Evolutionary conservation across 2,113 vertebrate genomes (phyloP).

Genomic region (Pavo muticus): DNA sequence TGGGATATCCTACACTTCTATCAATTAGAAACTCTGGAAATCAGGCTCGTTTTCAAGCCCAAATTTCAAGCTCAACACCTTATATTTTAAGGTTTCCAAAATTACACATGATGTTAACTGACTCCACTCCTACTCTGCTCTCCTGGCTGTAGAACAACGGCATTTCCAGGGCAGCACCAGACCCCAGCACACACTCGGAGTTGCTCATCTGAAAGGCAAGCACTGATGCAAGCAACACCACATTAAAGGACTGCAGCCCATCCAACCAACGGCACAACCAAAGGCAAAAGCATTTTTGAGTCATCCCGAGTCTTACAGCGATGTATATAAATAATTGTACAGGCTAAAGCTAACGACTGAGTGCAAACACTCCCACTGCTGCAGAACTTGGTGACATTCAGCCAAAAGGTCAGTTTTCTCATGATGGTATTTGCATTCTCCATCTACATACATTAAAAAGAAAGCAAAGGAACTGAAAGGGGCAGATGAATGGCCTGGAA

Average conservation of each 20-base stretch:
- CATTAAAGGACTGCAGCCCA: not conserved
- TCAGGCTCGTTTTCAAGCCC: not conserved
- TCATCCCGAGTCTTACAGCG: not conserved
- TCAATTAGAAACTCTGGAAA: not conserved
- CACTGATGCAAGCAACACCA: not conserved
- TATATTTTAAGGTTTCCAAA: not conserved
- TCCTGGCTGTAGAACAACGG: rapidly evolving
- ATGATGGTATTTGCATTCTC: constrained; percentile 63
- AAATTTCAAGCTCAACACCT: not conserved
- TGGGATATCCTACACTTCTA: not conserved
- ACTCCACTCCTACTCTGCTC: not conserved
- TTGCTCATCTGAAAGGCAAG: not conserved
- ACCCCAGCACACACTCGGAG: rapidly evolving
- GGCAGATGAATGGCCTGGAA: not conserved
- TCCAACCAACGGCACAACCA: not conserved
- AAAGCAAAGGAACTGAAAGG: constrained; percentile 8
- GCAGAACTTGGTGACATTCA: constrained; percentile 66
- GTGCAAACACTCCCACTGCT: constrained; percentile 61
- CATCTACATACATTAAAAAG: constrained; percentile 15
- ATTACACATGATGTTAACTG: not conserved
- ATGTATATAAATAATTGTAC: constrained; percentile 32
- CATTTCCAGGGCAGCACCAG: not conserved
- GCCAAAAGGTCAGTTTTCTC: constrained; percentile 66
- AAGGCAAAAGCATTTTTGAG: constrained; percentile 16
- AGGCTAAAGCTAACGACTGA: constrained; percentile 29